Conservation (phyloP, 2,797 vertebrate genomes). For the Myotis vivesi region DNA sequence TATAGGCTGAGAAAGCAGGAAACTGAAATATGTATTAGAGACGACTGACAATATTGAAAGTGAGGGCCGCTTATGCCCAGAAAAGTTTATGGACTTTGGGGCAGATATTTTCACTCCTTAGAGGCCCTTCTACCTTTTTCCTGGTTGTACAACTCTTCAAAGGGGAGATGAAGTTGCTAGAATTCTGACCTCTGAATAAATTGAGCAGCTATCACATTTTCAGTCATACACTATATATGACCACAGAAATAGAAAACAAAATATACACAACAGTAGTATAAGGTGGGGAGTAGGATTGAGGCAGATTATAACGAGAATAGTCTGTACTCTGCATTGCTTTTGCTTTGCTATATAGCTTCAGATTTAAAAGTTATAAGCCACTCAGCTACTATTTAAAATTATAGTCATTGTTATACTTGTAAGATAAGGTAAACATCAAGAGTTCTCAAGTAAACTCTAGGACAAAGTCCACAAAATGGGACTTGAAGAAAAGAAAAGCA, state of each 20-base stretch:
- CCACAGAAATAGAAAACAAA: constrained; percentile 5
- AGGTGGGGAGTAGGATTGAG: background rate
- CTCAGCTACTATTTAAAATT: constrained; percentile 17
- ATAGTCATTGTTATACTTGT: background rate
- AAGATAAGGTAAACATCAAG: background rate
- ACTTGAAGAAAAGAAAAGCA: constrained; percentile 1
- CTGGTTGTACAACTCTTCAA: background rate
- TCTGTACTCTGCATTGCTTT: background rate
- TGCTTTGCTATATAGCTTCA: constrained; percentile 2
- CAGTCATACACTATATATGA: background rate
- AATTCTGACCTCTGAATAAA: background rate
- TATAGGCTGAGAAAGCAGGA: constrained; percentile 18
- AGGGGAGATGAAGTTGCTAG: background rate
- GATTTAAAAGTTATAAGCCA: background rate
- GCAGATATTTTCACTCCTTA: background rate
- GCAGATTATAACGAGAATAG: background rate
- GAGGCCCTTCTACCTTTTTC: background rate
- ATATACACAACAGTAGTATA: background rate
- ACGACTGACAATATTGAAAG: background rate
- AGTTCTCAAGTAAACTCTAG: background rate
- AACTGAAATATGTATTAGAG: background rate
- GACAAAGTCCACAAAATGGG: background rate
- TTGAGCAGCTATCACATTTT: background rate
- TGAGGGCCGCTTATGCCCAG: background rate
- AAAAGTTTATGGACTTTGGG: background rate